A percentile compares a stretch with the other conserved stretches of the same genome.
phyloP scores from a whole-genome alignment of 1,140 invertebrate species.

The Tetragnatha versicolor region DNA sequence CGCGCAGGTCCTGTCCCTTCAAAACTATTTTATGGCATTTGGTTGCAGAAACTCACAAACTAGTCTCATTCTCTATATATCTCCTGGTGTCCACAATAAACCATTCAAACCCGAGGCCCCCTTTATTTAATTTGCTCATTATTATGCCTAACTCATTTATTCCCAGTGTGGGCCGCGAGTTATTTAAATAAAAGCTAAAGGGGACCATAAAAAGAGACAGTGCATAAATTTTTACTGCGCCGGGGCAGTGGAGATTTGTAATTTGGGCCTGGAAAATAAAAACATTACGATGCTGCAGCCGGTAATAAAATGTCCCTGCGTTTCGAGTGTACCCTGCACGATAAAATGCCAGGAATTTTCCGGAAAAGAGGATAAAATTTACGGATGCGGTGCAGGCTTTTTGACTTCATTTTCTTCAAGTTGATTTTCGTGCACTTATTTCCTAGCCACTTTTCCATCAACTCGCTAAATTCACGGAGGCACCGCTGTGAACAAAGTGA shows the following conservation, averaged over 20 bases:
- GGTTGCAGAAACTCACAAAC: too few species aligned
- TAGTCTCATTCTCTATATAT: too few species aligned
- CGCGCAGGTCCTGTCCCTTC: too few species aligned
- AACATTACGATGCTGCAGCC: neutral
- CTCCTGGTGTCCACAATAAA: too few species aligned
- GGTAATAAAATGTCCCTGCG: neutral
- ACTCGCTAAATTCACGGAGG: neutral
- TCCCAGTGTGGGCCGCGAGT: neutral
- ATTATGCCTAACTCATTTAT: neutral
- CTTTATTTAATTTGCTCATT: neutral
- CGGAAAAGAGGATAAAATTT: neutral
- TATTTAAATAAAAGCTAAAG: neutral
- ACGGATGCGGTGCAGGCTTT: neutral
- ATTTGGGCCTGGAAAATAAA: slow-evolving; percentile 7
- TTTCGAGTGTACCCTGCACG: neutral
- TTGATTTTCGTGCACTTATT: neutral
- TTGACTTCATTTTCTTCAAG: neutral
- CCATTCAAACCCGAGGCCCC: too few species aligned
- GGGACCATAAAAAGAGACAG: neutral
- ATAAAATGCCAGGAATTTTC: neutral
- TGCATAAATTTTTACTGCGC: slow-evolving; percentile 2
- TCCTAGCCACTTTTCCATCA: neutral
- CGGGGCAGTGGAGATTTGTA: neutral
- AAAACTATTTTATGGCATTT: too few species aligned
- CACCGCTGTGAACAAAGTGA: too few species aligned